These are phyloP conservation scores for Aromia moschata DNA, from an alignment of 2,888 invertebrate species.

Conservation along the genomic window DNA sequence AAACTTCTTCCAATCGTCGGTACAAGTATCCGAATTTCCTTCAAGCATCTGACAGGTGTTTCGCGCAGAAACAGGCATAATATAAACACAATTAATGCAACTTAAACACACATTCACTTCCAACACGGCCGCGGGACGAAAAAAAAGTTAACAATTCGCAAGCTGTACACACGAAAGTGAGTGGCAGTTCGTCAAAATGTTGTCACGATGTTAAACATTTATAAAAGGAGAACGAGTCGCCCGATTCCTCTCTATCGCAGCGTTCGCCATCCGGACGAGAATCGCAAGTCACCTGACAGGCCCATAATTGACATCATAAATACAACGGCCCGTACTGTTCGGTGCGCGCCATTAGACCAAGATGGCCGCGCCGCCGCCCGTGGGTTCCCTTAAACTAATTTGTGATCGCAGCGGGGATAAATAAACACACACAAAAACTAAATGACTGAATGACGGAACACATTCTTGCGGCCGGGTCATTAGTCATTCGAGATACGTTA, in stretches of 20 bases:
- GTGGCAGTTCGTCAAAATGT: constrained; percentile 31
- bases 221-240: constrained; percentile 22
- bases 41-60: too few relatives aligned
- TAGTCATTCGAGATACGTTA: constrained; percentile 63
- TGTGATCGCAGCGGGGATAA: constrained; percentile 71
- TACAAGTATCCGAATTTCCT: too few relatives aligned
- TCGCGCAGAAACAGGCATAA: neutral
- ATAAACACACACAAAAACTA: constrained; percentile 67
- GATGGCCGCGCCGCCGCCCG: constrained; percentile 48
- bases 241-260: constrained; percentile 1
- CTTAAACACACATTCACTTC: constrained; percentile 5
- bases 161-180: constrained; percentile 28
- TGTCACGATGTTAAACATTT: constrained; percentile 30
- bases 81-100: neutral
- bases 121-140: neutral
- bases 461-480: constrained; percentile 64
- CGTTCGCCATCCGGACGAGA: constrained; percentile 21
- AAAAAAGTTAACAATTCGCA: constrained; percentile 18
- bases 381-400: constrained; percentile 69
- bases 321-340: constrained; percentile 27
- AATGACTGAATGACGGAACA: constrained; percentile 71
- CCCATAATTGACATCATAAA: constrained; percentile 31
- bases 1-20: too few relatives aligned
- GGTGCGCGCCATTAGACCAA: constrained; percentile 40
- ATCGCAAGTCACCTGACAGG: constrained; percentile 31